A percentile compares a stretch with the other conserved stretches of the same genome.
Conservation (phyloP, 2,797 vertebrate genomes). For the Phrynocephalus forsythii region DNA sequence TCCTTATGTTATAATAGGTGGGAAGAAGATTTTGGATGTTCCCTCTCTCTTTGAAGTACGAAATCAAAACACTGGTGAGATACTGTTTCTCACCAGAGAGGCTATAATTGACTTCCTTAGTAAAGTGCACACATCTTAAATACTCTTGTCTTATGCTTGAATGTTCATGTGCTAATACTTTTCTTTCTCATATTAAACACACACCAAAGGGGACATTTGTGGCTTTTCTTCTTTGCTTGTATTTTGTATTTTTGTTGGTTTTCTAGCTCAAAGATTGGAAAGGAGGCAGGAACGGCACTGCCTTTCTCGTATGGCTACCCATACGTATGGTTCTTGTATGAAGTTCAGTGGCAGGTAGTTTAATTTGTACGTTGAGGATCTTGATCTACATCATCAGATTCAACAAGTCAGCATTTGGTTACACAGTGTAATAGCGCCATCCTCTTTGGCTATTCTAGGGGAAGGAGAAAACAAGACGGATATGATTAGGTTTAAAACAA, state of each 20-base stretch:
- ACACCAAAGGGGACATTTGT: neutral
- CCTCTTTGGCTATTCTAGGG: neutral
- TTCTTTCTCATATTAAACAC: neutral
- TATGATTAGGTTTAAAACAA: neutral
- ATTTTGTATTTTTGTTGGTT: neutral
- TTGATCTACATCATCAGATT: no score
- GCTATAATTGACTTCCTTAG: conserved; percentile 85
- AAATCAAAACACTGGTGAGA: conserved; percentile 81
- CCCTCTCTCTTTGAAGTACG: conserved; percentile 87
- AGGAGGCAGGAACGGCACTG: neutral
- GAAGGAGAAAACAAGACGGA: neutral
- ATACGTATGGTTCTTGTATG: no score
- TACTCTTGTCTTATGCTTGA: neutral
- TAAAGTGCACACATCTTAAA: conserved; percentile 80
- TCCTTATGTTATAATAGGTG: conserved; percentile 85
- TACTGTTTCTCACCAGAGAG: conserved; percentile 86
- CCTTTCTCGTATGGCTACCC: neutral
- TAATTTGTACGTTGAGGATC: neutral
- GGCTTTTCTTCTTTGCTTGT: no score
- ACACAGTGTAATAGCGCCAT: neutral
- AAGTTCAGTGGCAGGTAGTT: neutral
- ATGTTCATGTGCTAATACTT: neutral
- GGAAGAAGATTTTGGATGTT: conserved; percentile 82
- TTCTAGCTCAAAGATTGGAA: neutral
- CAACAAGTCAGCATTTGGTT: neutral